Conservation (phyloP, 2,113 vertebrate genomes). For the Corapipo altera region DNA sequence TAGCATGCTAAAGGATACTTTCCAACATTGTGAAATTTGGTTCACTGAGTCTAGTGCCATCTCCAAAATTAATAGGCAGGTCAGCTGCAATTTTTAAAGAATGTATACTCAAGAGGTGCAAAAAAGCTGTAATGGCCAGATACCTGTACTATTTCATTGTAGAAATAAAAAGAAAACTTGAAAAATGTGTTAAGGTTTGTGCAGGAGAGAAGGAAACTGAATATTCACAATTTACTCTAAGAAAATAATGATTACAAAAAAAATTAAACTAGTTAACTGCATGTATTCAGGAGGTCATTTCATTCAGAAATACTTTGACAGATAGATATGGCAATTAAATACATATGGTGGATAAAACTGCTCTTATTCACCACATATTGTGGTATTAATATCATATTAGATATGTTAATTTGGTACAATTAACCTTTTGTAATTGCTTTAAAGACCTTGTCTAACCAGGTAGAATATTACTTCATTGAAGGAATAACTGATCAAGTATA, state of each 20-base stretch:
- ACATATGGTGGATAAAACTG: background rate
- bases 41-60: background rate
- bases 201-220: background rate
- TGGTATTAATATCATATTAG: conserved; percentile 19
- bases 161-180: background rate
- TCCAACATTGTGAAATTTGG: background rate
- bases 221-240: background rate
- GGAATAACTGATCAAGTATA: conserved; percentile 12
- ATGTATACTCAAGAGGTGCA: background rate
- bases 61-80: background rate
- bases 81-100: rapidly evolving
- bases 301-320: background rate
- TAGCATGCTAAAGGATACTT: background rate
- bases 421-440: conserved; percentile 66
- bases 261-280: background rate
- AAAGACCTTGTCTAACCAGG: conserved; percentile 56
- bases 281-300: background rate
- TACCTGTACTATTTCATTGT: background rate
- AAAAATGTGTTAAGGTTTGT: background rate
- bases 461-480: conserved; percentile 9
- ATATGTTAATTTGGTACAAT: conserved; percentile 53
- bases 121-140: background rate
- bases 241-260: background rate
- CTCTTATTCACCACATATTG: background rate
- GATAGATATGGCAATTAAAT: background rate